Percentiles rank a stretch among this genome's conserved stretches.
phyloP scores from a whole-genome alignment of 2,113 vertebrate genomes.

The Saccopteryx leptura region DNA sequence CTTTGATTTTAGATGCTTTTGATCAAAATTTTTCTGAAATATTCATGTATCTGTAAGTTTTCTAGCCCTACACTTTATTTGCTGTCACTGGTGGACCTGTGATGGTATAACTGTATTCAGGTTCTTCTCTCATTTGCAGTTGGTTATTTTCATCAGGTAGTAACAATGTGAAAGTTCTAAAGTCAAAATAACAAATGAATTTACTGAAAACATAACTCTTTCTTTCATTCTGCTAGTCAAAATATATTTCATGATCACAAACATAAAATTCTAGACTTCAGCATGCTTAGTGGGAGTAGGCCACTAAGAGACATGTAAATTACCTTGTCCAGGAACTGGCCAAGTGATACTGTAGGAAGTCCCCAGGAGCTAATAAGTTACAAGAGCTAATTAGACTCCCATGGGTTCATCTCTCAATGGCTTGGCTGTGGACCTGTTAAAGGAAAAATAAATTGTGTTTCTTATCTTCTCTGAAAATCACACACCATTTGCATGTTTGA shows the following conservation, averaged over 20 bases:
- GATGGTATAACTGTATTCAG: neutral
- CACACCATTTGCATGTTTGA: neutral
- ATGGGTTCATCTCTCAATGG: neutral
- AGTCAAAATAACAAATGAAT: constrained; percentile 29
- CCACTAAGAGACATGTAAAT: neutral
- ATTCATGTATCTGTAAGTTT: neutral
- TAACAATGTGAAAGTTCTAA: constrained; percentile 18
- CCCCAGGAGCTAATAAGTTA: neutral
- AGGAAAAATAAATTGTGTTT: neutral
- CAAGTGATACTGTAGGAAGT: neutral
- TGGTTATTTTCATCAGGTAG: constrained; percentile 32
- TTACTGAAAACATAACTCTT: constrained; percentile 28
- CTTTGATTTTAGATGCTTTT: neutral
- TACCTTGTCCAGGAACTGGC: neutral
- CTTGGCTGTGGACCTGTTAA: neutral
- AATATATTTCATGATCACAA: constrained; percentile 38
- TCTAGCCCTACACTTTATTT: neutral
- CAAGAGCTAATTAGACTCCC: neutral
- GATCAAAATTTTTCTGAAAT: neutral
- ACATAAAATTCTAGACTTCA: neutral
- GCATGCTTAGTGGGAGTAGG: neutral
- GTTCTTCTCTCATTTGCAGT: neutral
- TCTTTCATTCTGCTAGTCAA: neutral
- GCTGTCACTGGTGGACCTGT: neutral
- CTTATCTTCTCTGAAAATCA: constrained; percentile 39